phyloP scores from a whole-genome alignment of 2,113 vertebrate species.

The Daphoenositta chrysoptera region DNA sequence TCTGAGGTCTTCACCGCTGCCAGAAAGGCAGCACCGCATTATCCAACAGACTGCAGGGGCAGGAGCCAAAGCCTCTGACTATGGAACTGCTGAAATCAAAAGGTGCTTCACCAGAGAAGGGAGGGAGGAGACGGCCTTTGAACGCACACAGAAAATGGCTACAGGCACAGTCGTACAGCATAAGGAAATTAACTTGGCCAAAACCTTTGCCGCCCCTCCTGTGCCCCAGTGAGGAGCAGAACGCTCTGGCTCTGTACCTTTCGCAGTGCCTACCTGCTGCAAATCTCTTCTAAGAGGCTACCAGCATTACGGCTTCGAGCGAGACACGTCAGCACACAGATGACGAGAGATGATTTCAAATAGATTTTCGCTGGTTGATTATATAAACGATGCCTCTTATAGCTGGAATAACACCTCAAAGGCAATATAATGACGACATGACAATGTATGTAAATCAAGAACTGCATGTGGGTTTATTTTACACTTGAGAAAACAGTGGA shows the following conservation, averaged over 20 bases:
- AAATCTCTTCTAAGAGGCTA: slow-evolving; percentile 15
- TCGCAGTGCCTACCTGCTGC: background rate
- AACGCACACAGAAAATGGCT: background rate
- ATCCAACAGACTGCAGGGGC: background rate
- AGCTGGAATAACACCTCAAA: slow-evolving; percentile 60
- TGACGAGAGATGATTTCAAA: background rate
- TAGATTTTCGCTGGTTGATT: slow-evolving; percentile 25
- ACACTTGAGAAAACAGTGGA: slow-evolving; percentile 95
- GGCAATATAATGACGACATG: slow-evolving; percentile 73
- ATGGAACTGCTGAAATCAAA: background rate
- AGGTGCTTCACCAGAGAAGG: background rate
- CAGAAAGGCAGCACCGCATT: background rate
- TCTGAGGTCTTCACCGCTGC: background rate
- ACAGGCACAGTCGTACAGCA: background rate
- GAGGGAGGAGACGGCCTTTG: background rate
- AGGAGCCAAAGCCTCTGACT: background rate
- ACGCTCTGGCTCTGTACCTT: background rate
- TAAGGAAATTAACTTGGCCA: background rate
- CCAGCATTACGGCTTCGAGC: background rate
- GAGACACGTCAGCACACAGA: slow-evolving; percentile 33
- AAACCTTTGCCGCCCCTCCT: background rate
- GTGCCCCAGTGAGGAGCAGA: background rate
- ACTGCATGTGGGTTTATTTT: slow-evolving; percentile 99
- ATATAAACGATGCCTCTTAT: slow-evolving; percentile 45
- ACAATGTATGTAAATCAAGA: slow-evolving; percentile 90